These are phyloP conservation scores for Setophaga petechia DNA, from an alignment of 2,113 vertebrate species.

Conservation along the genomic window DNA sequence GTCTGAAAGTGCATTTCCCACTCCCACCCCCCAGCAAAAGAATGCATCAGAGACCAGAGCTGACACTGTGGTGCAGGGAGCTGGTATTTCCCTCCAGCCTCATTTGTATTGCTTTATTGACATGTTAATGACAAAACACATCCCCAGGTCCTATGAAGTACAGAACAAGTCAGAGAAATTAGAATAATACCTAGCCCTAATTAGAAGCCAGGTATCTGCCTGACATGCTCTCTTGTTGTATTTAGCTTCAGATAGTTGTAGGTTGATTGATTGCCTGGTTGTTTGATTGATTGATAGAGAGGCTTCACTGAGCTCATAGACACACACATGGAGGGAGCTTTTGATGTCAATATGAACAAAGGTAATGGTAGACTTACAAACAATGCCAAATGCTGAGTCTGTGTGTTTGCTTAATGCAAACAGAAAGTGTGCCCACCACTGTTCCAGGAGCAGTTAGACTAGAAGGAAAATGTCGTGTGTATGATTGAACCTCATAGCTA, in stretches of 20 bases:
- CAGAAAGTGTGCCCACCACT: not conserved
- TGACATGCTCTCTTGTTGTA: constrained; percentile 27
- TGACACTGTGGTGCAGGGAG: constrained; percentile 24
- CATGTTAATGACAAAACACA: constrained; percentile 63
- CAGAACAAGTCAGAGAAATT: constrained; percentile 51
- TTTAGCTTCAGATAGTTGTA: constrained; percentile 32
- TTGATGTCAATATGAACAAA: constrained; percentile 60
- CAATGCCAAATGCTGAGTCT: constrained; percentile 56
- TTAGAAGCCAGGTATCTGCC: constrained; percentile 60
- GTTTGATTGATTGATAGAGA: constrained; percentile 64
- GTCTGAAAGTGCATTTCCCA: not conserved
- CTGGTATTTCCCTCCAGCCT: constrained; percentile 59
- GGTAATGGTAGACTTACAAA: constrained; percentile 62
- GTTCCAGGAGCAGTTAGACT: not conserved
- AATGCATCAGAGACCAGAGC: constrained; percentile 28
- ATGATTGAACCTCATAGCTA: constrained; percentile 26
- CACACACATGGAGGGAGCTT: constrained; percentile 29
- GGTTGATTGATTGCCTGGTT: constrained; percentile 42
- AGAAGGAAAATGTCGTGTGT: not conserved
- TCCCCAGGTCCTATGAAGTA: constrained; percentile 42
- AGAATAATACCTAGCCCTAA: constrained; percentile 63
- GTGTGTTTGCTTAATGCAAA: constrained; percentile 28
- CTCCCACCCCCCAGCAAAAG: not conserved
- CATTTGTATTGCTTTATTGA: constrained; percentile 65
- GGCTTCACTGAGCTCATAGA: not conserved